Percentiles rank a stretch among this genome's conserved stretches.
These are phyloP conservation scores for Agrochola litura DNA, from an alignment of 2,888 invertebrate species.

Conservation along the genomic window DNA sequence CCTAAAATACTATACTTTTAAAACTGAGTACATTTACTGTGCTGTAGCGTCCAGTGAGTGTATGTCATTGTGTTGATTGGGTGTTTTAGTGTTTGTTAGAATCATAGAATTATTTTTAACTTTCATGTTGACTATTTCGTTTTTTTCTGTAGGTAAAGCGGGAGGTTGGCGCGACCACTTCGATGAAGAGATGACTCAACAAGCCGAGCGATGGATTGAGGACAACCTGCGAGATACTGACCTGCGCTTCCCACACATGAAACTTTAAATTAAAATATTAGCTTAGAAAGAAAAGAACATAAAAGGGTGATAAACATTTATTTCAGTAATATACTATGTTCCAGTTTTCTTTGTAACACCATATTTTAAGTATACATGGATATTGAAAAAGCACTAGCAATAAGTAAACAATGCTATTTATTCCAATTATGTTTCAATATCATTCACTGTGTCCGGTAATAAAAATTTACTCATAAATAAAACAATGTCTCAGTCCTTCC, in stretches of 20 bases:
- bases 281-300: constrained; percentile 75
- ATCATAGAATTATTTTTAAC: neutral
- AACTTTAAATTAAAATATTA: constrained; percentile 51
- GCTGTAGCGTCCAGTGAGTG: neutral
- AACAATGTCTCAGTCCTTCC: constrained; percentile 89
- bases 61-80: neutral
- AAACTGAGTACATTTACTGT: neutral
- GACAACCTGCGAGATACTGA: constrained; percentile 91
- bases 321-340: constrained; percentile 89
- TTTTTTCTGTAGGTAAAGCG: constrained; percentile 86
- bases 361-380: constrained; percentile 87
- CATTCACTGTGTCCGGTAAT: constrained; percentile 73
- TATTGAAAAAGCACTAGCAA: constrained; percentile 82
- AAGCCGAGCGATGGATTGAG: constrained; percentile 93
- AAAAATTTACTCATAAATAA: constrained; percentile 84
- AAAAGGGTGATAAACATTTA: constrained; percentile 88
- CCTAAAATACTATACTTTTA: too few relatives aligned
- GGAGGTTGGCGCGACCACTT: constrained; percentile 94
- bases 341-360: constrained; percentile 90
- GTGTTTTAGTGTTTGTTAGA: neutral
- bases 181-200: constrained; percentile 91
- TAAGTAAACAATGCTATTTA: constrained; percentile 83
- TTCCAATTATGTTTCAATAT: constrained; percentile 73
- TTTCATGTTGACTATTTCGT: neutral
- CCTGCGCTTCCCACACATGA: constrained; percentile 89